Base-by-base conservation (phyloP, 2,797 vertebrate species). In the Ceryle rudis region DNA sequence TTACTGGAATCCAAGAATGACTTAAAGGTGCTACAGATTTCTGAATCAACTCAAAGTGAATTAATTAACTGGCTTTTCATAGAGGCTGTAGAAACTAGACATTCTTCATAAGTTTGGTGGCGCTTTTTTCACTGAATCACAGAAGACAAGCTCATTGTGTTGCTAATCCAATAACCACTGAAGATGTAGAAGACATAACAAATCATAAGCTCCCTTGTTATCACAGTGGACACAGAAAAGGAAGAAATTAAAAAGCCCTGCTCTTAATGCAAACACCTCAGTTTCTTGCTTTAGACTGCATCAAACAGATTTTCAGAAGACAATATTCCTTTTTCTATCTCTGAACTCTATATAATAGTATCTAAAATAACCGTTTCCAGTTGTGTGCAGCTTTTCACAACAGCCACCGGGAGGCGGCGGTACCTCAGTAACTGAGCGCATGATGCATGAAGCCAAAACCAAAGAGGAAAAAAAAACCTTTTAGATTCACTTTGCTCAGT, bases 331-430 rank as follows among this genome's bases (percentile, higher is more conserved):
- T 21, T 29, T 46, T 70, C 22, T 9, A 1, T 7, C 25, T 8
- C 47, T 4, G 3, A 73, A 20, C 3, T 4, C 46, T 22, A 12
- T 12, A 47, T 47, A 14, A 6, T 6, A 16, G 3, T 0, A 1
- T 3, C 31, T n/a, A 2, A 15, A 64, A 17, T 0, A 15, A 3
- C 3, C 0, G 0, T 3, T 47, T 47, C 37, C 69, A 2, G 82
- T 0, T 5, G 23, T 0, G 26, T 10, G 95, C 80, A 64, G 64
- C 57, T 75, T 60, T 51, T 2, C 2, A 0, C 78, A 58, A 11
- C 17, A 90, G 74, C 96, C 96, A 80, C 78, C 1, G 19, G 81
- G 96, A 58, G 96, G 96, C 90, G 2, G 78, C 93, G 85, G 90
- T 5, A 42, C 91, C 70, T 19, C 81, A 39, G 31, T 3, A 95